A percentile compares a stretch with the other conserved stretches of the same genome.
Conservation (phyloP, 1,140 invertebrate genomes). For the Drosophila parabipectinata region DNA sequence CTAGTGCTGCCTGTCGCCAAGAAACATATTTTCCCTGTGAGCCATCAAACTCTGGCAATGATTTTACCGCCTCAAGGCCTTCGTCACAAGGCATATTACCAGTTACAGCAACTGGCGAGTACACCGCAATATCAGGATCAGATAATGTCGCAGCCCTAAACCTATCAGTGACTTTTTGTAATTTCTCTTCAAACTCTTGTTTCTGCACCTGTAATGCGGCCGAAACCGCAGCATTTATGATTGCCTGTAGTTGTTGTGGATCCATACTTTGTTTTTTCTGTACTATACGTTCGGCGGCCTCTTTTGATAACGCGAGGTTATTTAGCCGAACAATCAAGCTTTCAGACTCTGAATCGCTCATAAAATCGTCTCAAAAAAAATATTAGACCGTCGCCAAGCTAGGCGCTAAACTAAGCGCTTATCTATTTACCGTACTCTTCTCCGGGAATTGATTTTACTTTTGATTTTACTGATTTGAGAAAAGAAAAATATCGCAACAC, state of each 20-base stretch:
- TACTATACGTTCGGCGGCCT: neutral
- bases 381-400: too few species aligned
- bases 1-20: slow-evolving; percentile 8
- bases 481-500: too few species aligned
- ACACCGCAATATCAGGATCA: neutral
- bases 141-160: neutral
- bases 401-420: too few species aligned
- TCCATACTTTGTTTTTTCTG: neutral
- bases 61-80: too few species aligned
- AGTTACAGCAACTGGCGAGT: neutral
- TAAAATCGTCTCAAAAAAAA: too few species aligned
- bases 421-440: too few species aligned
- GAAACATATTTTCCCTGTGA: slow-evolving; percentile 33
- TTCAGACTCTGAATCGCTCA: too few species aligned
- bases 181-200: neutral
- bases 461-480: too few species aligned
- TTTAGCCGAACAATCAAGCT: too few species aligned
- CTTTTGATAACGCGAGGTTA: too few species aligned
- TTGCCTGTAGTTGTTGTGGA: neutral
- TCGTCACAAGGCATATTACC: too few species aligned
- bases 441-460: too few species aligned
- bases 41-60: neutral
- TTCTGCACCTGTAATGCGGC: neutral
- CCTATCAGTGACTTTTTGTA: slow-evolving; percentile 1
- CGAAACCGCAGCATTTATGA: neutral